phyloP scores from a whole-genome alignment of 2,888 invertebrate species.

The Eueremaeus valkanovi region DNA sequence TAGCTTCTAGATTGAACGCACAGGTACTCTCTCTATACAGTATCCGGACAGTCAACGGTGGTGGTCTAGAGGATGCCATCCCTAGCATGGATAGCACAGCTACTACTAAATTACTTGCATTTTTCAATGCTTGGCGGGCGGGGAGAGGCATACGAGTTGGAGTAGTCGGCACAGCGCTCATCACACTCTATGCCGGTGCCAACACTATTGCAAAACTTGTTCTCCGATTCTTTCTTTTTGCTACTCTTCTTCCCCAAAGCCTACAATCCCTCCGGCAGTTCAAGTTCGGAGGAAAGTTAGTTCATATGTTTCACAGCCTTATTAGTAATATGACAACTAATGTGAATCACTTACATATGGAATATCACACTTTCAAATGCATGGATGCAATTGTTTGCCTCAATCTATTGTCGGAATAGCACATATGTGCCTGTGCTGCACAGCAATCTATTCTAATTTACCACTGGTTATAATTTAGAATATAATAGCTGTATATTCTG shows the following conservation, averaged over 20 bases:
- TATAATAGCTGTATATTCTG: too few species aligned
- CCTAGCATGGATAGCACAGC: too few species aligned
- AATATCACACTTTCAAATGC: conserved; percentile 5
- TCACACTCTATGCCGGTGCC: neutral
- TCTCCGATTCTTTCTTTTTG: neutral
- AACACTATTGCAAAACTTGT: neutral
- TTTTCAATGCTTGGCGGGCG: conserved; percentile 12
- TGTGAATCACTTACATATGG: neutral
- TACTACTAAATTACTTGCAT: conserved; percentile 34
- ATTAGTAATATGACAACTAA: conserved; percentile 33
- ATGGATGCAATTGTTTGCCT: neutral
- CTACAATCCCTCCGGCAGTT: neutral
- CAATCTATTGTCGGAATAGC: neutral
- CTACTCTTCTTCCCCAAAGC: neutral
- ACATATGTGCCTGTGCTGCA: neutral
- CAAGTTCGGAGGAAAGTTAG: neutral
- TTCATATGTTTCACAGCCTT: conserved; percentile 16
- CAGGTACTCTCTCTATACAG: conserved; percentile 24
- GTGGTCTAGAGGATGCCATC: conserved; percentile 13
- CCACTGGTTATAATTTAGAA: neutral
- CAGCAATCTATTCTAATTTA: neutral
- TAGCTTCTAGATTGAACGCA: conserved; percentile 25
- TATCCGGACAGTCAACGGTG: conserved; percentile 30
- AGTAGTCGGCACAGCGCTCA: too few species aligned
- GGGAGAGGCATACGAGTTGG: conserved; percentile 24